Evolutionary conservation across 2,113 vertebrate genomes (phyloP).

Genomic region (Ranitomeya variabilis): DNA sequence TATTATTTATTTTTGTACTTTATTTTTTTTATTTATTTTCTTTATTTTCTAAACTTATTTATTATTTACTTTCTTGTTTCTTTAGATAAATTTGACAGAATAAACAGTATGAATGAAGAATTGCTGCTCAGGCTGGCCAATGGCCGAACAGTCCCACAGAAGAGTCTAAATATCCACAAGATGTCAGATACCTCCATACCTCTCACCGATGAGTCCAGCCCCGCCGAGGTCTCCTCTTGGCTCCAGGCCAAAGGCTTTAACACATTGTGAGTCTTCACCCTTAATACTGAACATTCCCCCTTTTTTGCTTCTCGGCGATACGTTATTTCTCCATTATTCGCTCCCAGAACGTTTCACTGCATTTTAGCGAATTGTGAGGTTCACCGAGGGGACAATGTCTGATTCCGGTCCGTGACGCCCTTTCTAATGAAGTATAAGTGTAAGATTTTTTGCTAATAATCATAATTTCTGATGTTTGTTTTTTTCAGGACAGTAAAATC

Average conservation of each 20-base stretch:
- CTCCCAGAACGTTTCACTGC: too few relatives aligned
- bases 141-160: slow-evolving; percentile 69
- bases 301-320: too few relatives aligned
- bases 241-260: slow-evolving; percentile 83
- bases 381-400: too few relatives aligned
- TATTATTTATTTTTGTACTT: too few relatives aligned
- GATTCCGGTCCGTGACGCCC: background rate
- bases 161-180: slow-evolving; percentile 74
- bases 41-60: background rate
- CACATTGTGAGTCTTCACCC: slow-evolving; percentile 69
- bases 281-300: too few relatives aligned
- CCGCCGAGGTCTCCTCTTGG: slow-evolving; percentile 79
- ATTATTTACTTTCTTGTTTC: background rate
- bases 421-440: background rate
- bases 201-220: slow-evolving; percentile 73
- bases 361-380: too few relatives aligned
- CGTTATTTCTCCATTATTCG: too few relatives aligned
- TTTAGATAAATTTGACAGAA: slow-evolving; percentile 65
- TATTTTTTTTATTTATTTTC: background rate
- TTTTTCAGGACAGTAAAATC: slow-evolving; percentile 47
- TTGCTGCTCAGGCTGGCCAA: slow-evolving; percentile 74
- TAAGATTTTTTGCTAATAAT: background rate
- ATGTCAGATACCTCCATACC: slow-evolving; percentile 71
- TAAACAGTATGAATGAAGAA: slow-evolving; percentile 77
- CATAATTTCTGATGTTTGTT: background rate